Conservation (phyloP, 2,113 vertebrate species). For the Neodon shergylaensis region DNA sequence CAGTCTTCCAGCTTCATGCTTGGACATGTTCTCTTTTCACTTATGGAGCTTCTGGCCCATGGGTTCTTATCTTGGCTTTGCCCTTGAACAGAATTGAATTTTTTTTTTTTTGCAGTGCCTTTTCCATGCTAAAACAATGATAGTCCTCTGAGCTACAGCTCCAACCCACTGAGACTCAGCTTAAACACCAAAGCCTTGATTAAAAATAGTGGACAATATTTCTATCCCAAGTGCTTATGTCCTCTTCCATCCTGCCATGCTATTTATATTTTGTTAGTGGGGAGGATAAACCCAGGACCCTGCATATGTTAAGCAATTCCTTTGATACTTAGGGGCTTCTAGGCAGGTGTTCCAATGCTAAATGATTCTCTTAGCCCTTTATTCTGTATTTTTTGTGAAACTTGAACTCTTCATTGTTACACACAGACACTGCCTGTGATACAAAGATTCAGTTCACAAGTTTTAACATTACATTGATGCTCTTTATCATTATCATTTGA, state of each 20-base stretch:
- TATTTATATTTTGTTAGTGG: neutral
- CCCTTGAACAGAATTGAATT: neutral
- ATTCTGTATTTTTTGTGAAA: neutral
- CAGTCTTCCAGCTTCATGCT: neutral
- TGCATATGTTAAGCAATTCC: too few relatives aligned
- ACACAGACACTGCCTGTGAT: neutral
- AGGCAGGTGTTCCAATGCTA: too few relatives aligned
- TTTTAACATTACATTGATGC: too few relatives aligned
- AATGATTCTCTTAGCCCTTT: neutral
- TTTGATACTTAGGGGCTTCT: neutral
- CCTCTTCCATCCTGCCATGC: neutral
- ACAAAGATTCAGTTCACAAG: accelerated
- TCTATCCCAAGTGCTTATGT: accelerated
- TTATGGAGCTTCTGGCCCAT: neutral
- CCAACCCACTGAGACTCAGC: neutral
- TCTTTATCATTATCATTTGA: neutral
- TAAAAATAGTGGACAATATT: neutral
- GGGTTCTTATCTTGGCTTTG: neutral
- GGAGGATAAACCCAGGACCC: neutral
- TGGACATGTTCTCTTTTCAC: neutral
- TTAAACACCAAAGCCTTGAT: neutral
- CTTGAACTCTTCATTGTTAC: neutral
- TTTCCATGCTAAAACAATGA: neutral
- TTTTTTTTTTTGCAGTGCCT: neutral
- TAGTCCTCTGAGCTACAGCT: neutral